Conservation (phyloP, 2,888 invertebrate species). For the Creontiades dilutus region DNA sequence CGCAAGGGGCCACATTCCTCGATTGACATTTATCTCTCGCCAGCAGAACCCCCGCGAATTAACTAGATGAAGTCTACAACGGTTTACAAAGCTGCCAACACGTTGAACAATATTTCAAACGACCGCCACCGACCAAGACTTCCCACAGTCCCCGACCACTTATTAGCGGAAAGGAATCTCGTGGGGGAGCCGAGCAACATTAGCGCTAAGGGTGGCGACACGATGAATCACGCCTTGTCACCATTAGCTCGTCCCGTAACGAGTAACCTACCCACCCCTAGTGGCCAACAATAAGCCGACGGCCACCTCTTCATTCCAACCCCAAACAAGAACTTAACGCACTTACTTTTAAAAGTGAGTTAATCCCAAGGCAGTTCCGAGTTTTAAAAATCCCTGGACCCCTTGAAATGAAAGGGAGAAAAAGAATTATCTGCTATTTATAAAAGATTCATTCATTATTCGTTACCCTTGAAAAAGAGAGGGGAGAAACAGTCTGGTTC, state of each 20-base stretch:
- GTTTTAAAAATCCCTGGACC: slow-evolving; percentile 1
- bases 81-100: background rate
- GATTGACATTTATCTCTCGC: too few species aligned
- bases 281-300: background rate
- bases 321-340: background rate
- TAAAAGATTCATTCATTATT: slow-evolving; percentile 2
- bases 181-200: slow-evolving; percentile 22
- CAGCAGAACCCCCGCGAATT: background rate
- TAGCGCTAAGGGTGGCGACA: slow-evolving; percentile 32
- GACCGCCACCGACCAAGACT: slow-evolving; percentile 28
- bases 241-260: slow-evolving; percentile 30
- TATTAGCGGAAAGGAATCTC: background rate
- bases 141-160: background rate
- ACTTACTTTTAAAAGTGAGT: slow-evolving; percentile 5
- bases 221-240: slow-evolving; percentile 25
- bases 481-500: background rate
- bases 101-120: background rate
- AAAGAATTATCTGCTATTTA: slow-evolving; percentile 32
- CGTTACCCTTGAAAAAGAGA: background rate
- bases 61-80: background rate
- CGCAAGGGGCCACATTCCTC: too few species aligned
- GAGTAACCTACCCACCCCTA: slow-evolving; percentile 5
- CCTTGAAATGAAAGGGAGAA: background rate
- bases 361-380: slow-evolving; percentile 9
- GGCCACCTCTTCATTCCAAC: background rate